Percentiles rank a stretch among this genome's conserved stretches.
Conservation (phyloP, 2,797 vertebrate genomes). For the Gymnothorax reevesii region DNA sequence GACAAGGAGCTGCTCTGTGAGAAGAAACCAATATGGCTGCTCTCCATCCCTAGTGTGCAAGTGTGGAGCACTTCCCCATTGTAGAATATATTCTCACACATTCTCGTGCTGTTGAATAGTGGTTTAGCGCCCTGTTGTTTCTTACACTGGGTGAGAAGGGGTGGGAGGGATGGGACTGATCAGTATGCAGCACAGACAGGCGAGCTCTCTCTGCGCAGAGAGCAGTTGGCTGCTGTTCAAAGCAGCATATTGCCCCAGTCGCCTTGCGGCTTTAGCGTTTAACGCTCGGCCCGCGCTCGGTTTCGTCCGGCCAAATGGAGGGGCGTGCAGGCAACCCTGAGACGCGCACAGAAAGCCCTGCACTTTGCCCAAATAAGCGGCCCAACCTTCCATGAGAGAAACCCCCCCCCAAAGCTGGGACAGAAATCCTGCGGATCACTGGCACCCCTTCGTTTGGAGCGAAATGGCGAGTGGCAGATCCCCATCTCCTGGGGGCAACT, state of each 20-base stretch:
- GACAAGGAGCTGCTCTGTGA: not conserved
- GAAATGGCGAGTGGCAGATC: not conserved
- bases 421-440: not conserved
- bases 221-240: constrained; percentile 32
- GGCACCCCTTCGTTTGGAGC: no score
- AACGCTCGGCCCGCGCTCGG: constrained; percentile 17
- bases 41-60: not conserved
- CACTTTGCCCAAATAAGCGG: not conserved
- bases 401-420: not conserved
- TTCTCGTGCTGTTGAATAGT: not conserved
- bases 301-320: not conserved
- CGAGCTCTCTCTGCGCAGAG: not conserved
- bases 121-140: not conserved
- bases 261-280: not conserved
- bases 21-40: no score
- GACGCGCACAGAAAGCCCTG: not conserved
- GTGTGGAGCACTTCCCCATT: not conserved
- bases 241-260: not conserved
- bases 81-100: not conserved
- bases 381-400: no score
- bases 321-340: not conserved
- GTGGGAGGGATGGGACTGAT: constrained; percentile 33
- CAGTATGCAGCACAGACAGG: constrained; percentile 38
- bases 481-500: not conserved
- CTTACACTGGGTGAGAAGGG: constrained; percentile 6